Evolutionary conservation across 2,888 invertebrate genomes (phyloP).

Genomic region (Odiellus spinosus): DNA sequence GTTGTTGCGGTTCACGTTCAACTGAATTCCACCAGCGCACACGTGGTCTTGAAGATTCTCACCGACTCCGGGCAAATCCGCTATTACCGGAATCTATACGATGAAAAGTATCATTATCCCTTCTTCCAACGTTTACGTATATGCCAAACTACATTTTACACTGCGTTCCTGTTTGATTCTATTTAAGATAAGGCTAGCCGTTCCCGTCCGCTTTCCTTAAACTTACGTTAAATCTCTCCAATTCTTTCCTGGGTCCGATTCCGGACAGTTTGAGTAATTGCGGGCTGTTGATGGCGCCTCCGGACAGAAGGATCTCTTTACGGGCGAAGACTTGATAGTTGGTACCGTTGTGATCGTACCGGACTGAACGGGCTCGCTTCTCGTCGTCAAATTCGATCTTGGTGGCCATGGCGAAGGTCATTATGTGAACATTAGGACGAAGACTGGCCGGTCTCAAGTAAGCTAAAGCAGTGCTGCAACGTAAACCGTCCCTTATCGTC

Average conservation of each 20-base stretch:
- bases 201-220: no score
- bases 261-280: constrained; percentile 87
- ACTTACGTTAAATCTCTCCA: constrained; percentile 26
- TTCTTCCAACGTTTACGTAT: no score
- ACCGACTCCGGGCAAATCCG: constrained; percentile 50
- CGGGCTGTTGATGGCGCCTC: constrained; percentile 80
- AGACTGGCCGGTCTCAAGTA: constrained; percentile 63
- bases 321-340: constrained; percentile 53
- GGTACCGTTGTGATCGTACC: constrained; percentile 55
- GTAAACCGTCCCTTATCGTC: constrained; percentile 63
- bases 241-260: constrained; percentile 57
- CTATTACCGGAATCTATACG: constrained; percentile 40
- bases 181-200: no score
- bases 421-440: constrained; percentile 61
- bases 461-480: constrained; percentile 76
- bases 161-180: no score
- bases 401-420: constrained; percentile 62
- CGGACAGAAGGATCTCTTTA: constrained; percentile 75
- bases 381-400: constrained; percentile 39
- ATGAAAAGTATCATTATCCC: no score
- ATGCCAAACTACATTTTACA: no score
- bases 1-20: no score
- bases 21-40: no score
- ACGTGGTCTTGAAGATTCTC: constrained; percentile 57
- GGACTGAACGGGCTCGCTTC: constrained; percentile 63